Evolutionary conservation across 92 coral and sea anemone genomes (phyloP).

Genomic region (Hydrozoanthus gracilis): DNA sequence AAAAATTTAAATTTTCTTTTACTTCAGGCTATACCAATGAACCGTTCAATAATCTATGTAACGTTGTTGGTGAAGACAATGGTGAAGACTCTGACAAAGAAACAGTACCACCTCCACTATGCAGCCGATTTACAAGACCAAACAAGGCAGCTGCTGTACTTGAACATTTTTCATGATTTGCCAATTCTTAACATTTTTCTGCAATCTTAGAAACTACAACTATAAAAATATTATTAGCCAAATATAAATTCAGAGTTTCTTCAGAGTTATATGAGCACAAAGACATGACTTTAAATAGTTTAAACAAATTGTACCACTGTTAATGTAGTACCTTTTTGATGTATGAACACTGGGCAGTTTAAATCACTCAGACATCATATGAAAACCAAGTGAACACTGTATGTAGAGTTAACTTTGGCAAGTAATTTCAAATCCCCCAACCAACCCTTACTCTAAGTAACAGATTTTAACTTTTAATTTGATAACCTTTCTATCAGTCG

Average conservation of each 20-base stretch:
- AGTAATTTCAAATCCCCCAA: no score
- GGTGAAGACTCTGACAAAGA: background rate
- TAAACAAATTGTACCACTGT: background rate
- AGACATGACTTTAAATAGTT: background rate
- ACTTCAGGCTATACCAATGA: background rate
- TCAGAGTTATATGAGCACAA: background rate
- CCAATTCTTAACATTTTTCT: background rate
- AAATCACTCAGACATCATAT: background rate
- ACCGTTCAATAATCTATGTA: background rate
- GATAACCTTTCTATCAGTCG: no score
- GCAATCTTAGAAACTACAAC: background rate
- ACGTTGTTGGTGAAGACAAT: background rate
- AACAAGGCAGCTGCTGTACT: background rate
- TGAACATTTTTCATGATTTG: background rate
- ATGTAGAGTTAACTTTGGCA: no score
- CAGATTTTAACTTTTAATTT: no score
- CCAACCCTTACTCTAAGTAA: no score
- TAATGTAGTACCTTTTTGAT: background rate
- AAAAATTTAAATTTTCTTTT: no score
- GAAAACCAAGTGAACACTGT: conserved; percentile 9
- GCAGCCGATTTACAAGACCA: background rate
- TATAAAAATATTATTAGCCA: background rate
- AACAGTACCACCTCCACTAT: background rate
- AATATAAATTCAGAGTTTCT: background rate
- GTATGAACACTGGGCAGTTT: background rate